Base-by-base conservation (phyloP, 2,888 invertebrate species). In the Sesia apiformis region DNA sequence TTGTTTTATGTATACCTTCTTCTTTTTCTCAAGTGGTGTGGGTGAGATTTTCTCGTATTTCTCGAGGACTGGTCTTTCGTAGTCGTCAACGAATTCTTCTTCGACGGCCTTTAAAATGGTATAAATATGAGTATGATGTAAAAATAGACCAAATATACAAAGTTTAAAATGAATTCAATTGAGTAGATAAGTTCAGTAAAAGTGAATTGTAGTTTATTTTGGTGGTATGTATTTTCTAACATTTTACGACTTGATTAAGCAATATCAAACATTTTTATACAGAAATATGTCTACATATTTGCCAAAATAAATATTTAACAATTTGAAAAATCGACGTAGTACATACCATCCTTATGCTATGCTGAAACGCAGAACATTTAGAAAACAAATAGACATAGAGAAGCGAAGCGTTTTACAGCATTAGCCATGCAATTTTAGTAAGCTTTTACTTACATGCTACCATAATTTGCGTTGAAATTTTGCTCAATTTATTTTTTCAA, bases 1-100 rank as follows among this genome's bases (percentile, higher is more conserved):
- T 56, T 51, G 38, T 55, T 53, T 53, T 40, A 52, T 63, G 71
- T 78, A 72, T 89, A 89, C 89, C 89, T 89, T 89, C 68, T 87
- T 87, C 81, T 84, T 88, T 84, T 86, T 89, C 70, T 86, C 86
- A 59, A 70, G 66, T 41, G 90, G 89, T 67, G 90, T 90, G 46
- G 90, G 89, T 65, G 90, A 76, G 52, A 90, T 78, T 77, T 91
- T 92, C 74, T 93, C 93, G 69, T 93, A 94, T 82, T 92, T 93
- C 73, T 94, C 94, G 58, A 94, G 90, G 55, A 92, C 92, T 0
- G 94, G 93, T 63, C 94, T 91, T 68, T 95, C 95, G 76, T 95
- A 95, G 84, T 95, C 95, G 55, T 93, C 93, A 69, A 89, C 67
- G 72, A 89, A 88, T 64, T 89, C 89, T 67, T 82, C 84, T 63